Percentiles rank a stretch among this genome's conserved stretches.
phyloP scores from a whole-genome alignment of 2,113 vertebrate genomes.

The Brachyistius frenatus region DNA sequence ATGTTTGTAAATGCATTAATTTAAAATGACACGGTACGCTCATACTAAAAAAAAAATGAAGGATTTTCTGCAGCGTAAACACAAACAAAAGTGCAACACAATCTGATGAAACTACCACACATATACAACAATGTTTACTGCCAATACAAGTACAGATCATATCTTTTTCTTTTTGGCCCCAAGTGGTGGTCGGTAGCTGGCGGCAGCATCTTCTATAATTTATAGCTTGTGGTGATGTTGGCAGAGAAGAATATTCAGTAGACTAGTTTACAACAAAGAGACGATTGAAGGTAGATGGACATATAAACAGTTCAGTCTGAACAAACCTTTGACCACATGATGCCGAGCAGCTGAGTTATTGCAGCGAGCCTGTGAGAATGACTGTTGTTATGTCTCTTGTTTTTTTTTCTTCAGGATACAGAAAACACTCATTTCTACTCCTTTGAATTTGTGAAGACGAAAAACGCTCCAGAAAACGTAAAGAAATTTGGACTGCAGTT shows the following conservation, averaged over 20 bases:
- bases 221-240: neutral
- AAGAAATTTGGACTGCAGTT: slow-evolving; percentile 83
- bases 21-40: neutral
- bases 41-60: no score
- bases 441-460: slow-evolving; percentile 90
- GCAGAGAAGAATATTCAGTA: slow-evolving; percentile 3
- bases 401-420: slow-evolving; percentile 83
- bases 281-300: neutral
- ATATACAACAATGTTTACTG: neutral
- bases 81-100: neutral
- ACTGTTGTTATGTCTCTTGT: neutral
- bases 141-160: neutral
- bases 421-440: slow-evolving; percentile 90
- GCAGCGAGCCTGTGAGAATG: neutral
- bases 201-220: slow-evolving; percentile 5
- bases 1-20: neutral
- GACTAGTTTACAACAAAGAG: slow-evolving; percentile 1
- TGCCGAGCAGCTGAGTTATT: neutral
- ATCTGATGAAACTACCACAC: neutral
- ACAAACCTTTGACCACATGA: neutral
- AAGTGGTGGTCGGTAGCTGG: neutral
- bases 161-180: neutral
- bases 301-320: neutral
- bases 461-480: slow-evolving; percentile 51
- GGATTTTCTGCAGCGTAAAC: neutral